Evolutionary conservation across 2,113 vertebrate species (phyloP), one percentile per base, ranked within the genome.

Genomic region (Fukomys damarensis): DNA sequence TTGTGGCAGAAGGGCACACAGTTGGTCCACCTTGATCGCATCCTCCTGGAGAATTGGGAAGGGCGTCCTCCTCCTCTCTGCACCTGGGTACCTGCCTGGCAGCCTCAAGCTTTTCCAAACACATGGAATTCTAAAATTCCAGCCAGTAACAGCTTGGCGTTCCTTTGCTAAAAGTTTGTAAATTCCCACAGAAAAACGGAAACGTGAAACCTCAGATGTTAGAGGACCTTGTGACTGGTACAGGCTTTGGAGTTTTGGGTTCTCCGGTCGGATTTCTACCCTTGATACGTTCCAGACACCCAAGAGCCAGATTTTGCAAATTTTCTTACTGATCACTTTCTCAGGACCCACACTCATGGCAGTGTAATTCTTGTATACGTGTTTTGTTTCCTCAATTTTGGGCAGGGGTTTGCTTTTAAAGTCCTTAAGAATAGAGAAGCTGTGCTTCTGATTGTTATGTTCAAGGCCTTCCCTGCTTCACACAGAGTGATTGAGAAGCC

Each of bases 181-280:
- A 7, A 63, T 89, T 54, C 3, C 56, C 9, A 63, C 22, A n/a
- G 3, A 82, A 4, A 76, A 49, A 32, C 30, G 7, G 30, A 49
- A 77, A 54, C 2, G 4, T 83, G n/a, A 87, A 91, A 43, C 20
- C 17, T 94, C 11, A 85, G 11, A 35, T 83, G 2, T 41, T 85
- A 16, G 13, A 74, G 26, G 26, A 9, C 1, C 3, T 81, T 16
- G 17, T 2, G 30, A 3, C 3, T 22, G 4, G 7, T 24, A 49
- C 8, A 17, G 30, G 5, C 1, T 63, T 84, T 80, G 35, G 38
- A 92, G 11, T 20, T 74, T 59, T 46, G 30, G 24, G 2, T 20
- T 81, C 28, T 38, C n/a, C 14, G 8, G 32, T 28, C 56, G 0
- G 30, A 38, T 76, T 77, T 26, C 8, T 30, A 68, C 2, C 72